Evolutionary conservation across 2,888 invertebrate genomes (phyloP).

Genomic region (Ichneumon xanthorius): DNA sequence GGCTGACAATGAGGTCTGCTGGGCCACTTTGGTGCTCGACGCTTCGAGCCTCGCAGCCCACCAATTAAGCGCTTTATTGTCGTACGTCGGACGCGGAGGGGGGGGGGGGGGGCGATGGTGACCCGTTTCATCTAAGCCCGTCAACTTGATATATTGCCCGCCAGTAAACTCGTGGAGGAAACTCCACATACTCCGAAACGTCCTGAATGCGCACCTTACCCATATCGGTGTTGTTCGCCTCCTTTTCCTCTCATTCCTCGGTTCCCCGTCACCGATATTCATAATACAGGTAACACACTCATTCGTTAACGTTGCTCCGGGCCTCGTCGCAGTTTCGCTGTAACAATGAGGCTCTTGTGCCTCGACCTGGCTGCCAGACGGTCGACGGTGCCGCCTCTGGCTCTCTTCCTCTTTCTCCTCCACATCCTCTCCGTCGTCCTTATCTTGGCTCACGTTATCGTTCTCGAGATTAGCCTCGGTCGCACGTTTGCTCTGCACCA

Average conservation of each 20-base stretch:
- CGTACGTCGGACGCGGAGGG: constrained; percentile 58
- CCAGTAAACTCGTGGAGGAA: constrained; percentile 37
- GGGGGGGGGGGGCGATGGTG: neutral
- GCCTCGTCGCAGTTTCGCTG: constrained; percentile 43
- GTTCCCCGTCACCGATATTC: constrained; percentile 40
- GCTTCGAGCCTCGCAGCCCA: constrained; percentile 69
- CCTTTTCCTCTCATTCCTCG: constrained; percentile 22
- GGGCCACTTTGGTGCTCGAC: constrained; percentile 60
- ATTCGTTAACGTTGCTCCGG: constrained; percentile 41
- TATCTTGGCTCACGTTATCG: constrained; percentile 75
- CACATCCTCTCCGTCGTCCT: constrained; percentile 65
- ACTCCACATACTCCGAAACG: constrained; percentile 28
- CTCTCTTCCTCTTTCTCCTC: constrained; percentile 45
- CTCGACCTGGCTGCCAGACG: constrained; percentile 59
- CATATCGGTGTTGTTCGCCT: constrained; percentile 13
- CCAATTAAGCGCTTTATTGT: constrained; percentile 83
- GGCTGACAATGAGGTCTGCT: constrained; percentile 72
- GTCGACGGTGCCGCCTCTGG: constrained; percentile 58
- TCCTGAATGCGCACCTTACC: neutral
- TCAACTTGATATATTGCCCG: constrained; percentile 78
- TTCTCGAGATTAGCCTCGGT: constrained; percentile 74
- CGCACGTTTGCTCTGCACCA: constrained; percentile 55
- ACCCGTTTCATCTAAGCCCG: constrained; percentile 73
- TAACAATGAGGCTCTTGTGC: constrained; percentile 61
- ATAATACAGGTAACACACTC: constrained; percentile 66